phyloP scores from a whole-genome alignment of 37 sponge, comb jelly and placozoan genomes.

The Agelas oroides region DNA sequence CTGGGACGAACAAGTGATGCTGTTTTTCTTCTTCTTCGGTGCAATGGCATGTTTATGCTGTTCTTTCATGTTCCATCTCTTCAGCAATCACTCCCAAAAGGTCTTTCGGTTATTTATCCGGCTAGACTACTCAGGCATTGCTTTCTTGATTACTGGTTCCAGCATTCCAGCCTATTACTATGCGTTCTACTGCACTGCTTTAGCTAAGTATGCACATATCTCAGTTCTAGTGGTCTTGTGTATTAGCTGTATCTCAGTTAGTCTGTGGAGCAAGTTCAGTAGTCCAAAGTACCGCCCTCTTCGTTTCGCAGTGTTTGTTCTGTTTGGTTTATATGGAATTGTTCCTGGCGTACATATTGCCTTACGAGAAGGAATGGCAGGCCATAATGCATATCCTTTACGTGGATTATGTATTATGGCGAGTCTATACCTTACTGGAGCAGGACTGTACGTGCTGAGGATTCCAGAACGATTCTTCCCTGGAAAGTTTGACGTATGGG shows the following conservation, averaged over 20 bases:
- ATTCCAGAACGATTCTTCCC: slow-evolving; percentile 94
- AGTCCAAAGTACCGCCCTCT: slow-evolving; percentile 76
- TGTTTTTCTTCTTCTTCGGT: slow-evolving; percentile 80
- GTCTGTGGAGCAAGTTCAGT: slow-evolving; percentile 75
- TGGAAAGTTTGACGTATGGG: slow-evolving; percentile 90
- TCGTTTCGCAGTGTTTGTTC: slow-evolving; percentile 74
- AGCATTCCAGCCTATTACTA: slow-evolving; percentile 92
- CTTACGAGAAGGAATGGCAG: slow-evolving; percentile 47
- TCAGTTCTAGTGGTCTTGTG: slow-evolving; percentile 65
- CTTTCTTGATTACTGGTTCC: slow-evolving; percentile 90
- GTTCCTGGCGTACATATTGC: slow-evolving; percentile 81
- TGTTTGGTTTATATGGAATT: slow-evolving; percentile 87
- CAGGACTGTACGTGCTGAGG: slow-evolving; percentile 80
- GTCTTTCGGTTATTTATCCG: slow-evolving; percentile 63
- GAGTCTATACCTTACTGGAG: slow-evolving; percentile 81
- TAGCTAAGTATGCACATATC: slow-evolving; percentile 50
- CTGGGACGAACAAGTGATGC: slow-evolving; percentile 81
- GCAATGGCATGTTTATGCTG: slow-evolving; percentile 85
- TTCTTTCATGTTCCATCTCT: slow-evolving; percentile 86
- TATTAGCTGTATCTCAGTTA: slow-evolving; percentile 55
- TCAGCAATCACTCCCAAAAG: slow-evolving; percentile 83
- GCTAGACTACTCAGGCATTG: slow-evolving; percentile 95
- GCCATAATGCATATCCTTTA: slow-evolving; percentile 22
- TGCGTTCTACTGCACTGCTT: slow-evolving; percentile 86
- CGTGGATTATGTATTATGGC: slow-evolving; percentile 78